phyloP scores from a whole-genome alignment of 2,797 vertebrate genomes.

The Tadarida brasiliensis region DNA sequence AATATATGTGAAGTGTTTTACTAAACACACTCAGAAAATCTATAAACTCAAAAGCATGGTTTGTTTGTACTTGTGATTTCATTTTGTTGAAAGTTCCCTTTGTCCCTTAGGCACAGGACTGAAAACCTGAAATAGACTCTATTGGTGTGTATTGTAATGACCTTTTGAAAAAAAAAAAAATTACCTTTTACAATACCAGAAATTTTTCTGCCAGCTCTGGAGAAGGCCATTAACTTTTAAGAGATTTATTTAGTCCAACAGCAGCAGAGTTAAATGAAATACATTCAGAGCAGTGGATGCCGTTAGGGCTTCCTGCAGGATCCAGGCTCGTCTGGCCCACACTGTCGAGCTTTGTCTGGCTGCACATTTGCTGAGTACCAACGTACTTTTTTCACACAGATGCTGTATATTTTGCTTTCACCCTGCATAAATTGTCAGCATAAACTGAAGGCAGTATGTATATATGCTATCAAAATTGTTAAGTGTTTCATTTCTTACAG shows the following conservation, averaged over 20 bases:
- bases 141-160: background rate
- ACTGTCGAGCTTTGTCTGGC: slow-evolving; percentile 1
- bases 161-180: slow-evolving; percentile 1
- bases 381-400: slow-evolving; percentile 73
- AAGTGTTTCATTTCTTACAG: slow-evolving; percentile 69
- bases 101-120: background rate
- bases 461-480: slow-evolving; percentile 74
- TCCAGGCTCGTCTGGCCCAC: background rate
- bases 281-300: background rate
- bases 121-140: slow-evolving; percentile 45
- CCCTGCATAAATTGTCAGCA: slow-evolving; percentile 62
- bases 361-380: slow-evolving; percentile 44
- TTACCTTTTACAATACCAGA: background rate
- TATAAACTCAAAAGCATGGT: background rate
- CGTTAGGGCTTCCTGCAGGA: background rate
- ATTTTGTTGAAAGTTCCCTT: slow-evolving; percentile 68
- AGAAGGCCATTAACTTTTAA: slow-evolving; percentile 23
- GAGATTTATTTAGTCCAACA: slow-evolving; percentile 38
- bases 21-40: background rate
- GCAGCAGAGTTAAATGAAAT: slow-evolving; percentile 11
- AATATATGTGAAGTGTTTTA: slow-evolving; percentile 7
- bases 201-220: background rate
- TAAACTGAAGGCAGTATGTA: slow-evolving; percentile 65
- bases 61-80: slow-evolving; percentile 46
- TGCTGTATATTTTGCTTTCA: slow-evolving; percentile 83